A percentile compares a stretch with the other conserved stretches of the same genome.
phyloP scores from a whole-genome alignment of 2,888 invertebrate species.

The Phania funesta region DNA sequence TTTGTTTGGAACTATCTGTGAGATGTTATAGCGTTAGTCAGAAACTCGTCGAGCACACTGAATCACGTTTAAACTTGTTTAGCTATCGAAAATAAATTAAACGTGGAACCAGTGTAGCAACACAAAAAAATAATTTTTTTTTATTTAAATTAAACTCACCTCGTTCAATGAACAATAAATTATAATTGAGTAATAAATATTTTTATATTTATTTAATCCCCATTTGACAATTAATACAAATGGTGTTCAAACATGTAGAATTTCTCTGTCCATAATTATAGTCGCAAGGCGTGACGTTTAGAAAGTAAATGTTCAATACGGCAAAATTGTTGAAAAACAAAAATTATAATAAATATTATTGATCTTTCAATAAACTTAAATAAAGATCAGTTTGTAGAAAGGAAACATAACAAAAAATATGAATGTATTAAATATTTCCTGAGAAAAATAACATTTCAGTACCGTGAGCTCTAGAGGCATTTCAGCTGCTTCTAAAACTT shows the following conservation, averaged over 20 bases:
- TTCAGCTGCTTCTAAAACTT: no score
- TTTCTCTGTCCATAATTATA: neutral
- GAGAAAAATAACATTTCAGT: neutral
- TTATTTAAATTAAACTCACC: no score
- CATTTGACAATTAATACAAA: constrained; percentile 34
- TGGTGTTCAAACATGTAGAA: constrained; percentile 21
- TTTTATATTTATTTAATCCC: constrained; percentile 29
- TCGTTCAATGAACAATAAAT: constrained; percentile 50
- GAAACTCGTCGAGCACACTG: no score
- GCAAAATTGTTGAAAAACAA: neutral
- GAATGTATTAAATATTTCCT: neutral
- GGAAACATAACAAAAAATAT: neutral
- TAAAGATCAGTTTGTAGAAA: neutral
- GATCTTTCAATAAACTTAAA: constrained; percentile 11
- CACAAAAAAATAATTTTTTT: no score
- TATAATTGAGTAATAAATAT: constrained; percentile 45
- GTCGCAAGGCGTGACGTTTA: constrained; percentile 16
- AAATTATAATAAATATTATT: neutral
- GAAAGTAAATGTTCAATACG: neutral
- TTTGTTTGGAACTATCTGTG: no score
- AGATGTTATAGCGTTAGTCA: no score
- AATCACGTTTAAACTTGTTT: no score
- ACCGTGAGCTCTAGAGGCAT: no score
- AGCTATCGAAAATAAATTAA: no score
- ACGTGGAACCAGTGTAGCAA: no score